Conservation (phyloP, 53 echinoderm and acorn worm species). For the Paelopatides confundens region DNA sequence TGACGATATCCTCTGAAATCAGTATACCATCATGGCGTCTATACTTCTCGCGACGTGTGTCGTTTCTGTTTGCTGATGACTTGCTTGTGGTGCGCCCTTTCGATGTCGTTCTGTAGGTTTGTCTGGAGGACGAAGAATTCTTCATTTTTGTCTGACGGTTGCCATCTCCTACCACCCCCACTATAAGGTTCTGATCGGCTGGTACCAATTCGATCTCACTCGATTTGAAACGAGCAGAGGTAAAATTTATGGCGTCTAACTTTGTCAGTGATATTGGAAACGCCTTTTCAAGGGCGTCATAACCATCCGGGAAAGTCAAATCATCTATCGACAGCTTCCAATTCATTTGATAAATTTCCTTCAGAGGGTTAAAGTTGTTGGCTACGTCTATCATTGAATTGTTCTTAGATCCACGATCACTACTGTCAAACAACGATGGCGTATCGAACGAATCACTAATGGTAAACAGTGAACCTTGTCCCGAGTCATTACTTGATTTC, state of each 20-base stretch:
- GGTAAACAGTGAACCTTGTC: not conserved
- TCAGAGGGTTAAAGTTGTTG: conserved; percentile 4
- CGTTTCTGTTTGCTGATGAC: conserved; percentile 44
- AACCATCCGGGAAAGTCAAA: not conserved
- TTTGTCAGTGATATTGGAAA: conserved; percentile 40
- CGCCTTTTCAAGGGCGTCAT: conserved; percentile 37
- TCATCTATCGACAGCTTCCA: conserved; percentile 29
- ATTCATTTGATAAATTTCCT: conserved; percentile 22
- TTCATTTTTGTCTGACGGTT: not conserved
- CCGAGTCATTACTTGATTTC: not conserved
- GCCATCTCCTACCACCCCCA: conserved; percentile 56
- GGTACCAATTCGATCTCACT: conserved; percentile 54
- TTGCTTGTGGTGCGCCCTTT: not conserved
- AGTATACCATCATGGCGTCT: conserved; percentile 11
- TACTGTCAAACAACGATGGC: conserved; percentile 11
- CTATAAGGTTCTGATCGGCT: conserved; percentile 49
- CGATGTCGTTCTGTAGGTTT: not conserved
- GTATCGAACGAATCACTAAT: not conserved
- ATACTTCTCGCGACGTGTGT: conserved; percentile 34
- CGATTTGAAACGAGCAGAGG: conserved; percentile 67
- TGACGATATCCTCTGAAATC: conserved; percentile 32
- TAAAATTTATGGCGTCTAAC: conserved; percentile 56
- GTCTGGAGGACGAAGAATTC: not conserved
- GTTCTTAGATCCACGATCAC: not conserved
- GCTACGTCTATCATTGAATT: conserved; percentile 31